Evolutionary conservation across 2,888 invertebrate genomes (phyloP), one percentile per base, ranked within the genome.

Genomic region (Plusia festucae): DNA sequence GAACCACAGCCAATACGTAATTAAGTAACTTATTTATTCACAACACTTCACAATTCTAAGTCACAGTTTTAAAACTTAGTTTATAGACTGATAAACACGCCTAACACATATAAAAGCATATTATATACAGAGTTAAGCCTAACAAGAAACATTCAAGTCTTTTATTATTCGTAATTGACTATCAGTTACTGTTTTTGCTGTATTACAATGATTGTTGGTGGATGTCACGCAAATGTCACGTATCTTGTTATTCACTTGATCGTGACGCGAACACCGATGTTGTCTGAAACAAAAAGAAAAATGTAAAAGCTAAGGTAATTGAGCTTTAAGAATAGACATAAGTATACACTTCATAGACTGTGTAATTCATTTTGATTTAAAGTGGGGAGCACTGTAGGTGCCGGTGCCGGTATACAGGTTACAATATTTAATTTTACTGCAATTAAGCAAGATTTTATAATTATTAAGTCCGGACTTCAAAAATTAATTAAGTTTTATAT

Each of bases 161-260:
- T 73, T 69, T 71, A 68, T 70, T 70, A 72, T 74, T 77, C 65
- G 77, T 84, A 87, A 87, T 87, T 82, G 86, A 85, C 82, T 85
- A 86, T 86, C 83, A 77, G 84, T 77, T 71, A 74, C 77, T 76
- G 80, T 73, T 74, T 75, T 78, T 69, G 72, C 66, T 76, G 72
- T 82, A 81, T 81, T 79, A 79, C 64, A 68, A 71, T 82, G 84
- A 83, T 83, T 80, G 83, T 68, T 63, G 69, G 64, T 56, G 64
- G 60, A 60, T 79, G 86, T 82, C 89, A 90, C 90, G 91, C 89
- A 88, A 90, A 91, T 91, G 90, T 87, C 90, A 89, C 82, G 79
- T 70, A 78, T 27, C 78, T 76, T 76, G 77, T 81, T 79, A 82
- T 76, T 77, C 77, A 82, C 81, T 80, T 81, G 75, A 78, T 76